These are phyloP conservation scores for Drosophila arizonae DNA, from an alignment of 1,140 invertebrate species.

Conservation along the genomic window DNA sequence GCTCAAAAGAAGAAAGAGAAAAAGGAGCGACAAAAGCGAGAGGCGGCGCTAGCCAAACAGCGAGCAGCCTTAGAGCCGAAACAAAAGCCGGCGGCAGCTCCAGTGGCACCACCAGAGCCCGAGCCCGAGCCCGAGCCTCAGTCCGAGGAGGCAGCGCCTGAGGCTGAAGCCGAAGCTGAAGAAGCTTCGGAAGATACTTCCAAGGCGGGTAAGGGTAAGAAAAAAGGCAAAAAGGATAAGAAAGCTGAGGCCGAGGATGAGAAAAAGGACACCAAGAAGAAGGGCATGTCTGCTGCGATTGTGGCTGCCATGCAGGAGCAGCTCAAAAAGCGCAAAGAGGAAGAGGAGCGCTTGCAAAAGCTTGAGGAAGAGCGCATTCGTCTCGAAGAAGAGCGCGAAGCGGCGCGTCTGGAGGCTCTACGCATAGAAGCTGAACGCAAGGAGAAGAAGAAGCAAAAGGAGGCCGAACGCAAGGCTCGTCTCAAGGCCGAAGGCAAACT, in stretches of 20 bases:
- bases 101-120: constrained; percentile 64
- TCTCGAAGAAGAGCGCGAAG: constrained; percentile 89
- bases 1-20: constrained; percentile 94
- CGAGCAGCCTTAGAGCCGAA: constrained; percentile 84
- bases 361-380: constrained; percentile 92
- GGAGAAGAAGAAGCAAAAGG: constrained; percentile 95
- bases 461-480: constrained; percentile 96
- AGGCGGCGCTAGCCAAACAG: constrained; percentile 83
- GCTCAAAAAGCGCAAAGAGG: constrained; percentile 93
- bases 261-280: constrained; percentile 83
- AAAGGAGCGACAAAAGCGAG: constrained; percentile 91
- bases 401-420: constrained; percentile 88
- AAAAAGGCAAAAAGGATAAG: constrained; percentile 85
- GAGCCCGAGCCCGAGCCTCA: constrained; percentile 73
- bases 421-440: constrained; percentile 93
- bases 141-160: constrained; percentile 82
- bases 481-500: constrained; percentile 97
- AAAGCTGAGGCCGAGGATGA: constrained; percentile 85
- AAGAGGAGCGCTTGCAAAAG: constrained; percentile 90
- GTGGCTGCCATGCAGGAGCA: constrained; percentile 94
- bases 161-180: constrained; percentile 82
- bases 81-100: constrained; percentile 72
- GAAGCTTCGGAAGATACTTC: constrained; percentile 82
- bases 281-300: constrained; percentile 91
- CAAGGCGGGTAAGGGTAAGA: constrained; percentile 84